Evolutionary conservation across 2,113 vertebrate genomes (phyloP).

Genomic region (Baryphthengus martii): DNA sequence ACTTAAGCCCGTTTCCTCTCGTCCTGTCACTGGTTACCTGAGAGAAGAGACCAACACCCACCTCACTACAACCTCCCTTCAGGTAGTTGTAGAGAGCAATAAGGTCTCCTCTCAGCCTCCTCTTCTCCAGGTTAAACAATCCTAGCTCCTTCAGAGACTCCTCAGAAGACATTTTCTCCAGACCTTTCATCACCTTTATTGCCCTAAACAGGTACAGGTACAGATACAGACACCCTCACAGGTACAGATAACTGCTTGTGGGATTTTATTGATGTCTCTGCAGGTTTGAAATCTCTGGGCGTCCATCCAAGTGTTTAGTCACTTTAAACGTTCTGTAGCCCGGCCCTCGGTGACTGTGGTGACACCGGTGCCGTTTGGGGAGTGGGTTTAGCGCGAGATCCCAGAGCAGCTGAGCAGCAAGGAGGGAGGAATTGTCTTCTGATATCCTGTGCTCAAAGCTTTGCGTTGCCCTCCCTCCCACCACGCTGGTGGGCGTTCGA

Average conservation of each 20-base stretch:
- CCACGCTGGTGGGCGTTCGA: background rate
- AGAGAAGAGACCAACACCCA: too few relatives aligned
- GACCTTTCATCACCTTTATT: too few relatives aligned
- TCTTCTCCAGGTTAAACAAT: too few relatives aligned
- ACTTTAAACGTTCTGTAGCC: background rate
- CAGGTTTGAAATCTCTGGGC: background rate
- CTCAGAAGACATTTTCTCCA: too few relatives aligned
- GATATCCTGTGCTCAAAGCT: background rate
- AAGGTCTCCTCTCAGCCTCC: too few relatives aligned
- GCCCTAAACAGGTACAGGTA: too few relatives aligned
- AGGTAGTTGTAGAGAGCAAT: too few relatives aligned
- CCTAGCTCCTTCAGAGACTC: too few relatives aligned
- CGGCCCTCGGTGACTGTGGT: rapidly evolving
- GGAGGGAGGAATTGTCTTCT: background rate
- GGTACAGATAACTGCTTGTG: background rate
- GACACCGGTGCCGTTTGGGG: background rate
- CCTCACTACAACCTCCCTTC: too few relatives aligned
- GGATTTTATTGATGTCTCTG: background rate
- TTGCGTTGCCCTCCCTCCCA: background rate
- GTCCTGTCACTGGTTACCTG: too few relatives aligned
- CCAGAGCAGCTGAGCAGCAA: background rate
- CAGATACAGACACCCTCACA: too few relatives aligned
- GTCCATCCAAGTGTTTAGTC: background rate
- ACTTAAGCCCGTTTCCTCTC: too few relatives aligned
- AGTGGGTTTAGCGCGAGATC: background rate